Evolutionary conservation across 2,888 invertebrate species (phyloP).

Genomic region (Acleris emargana): DNA sequence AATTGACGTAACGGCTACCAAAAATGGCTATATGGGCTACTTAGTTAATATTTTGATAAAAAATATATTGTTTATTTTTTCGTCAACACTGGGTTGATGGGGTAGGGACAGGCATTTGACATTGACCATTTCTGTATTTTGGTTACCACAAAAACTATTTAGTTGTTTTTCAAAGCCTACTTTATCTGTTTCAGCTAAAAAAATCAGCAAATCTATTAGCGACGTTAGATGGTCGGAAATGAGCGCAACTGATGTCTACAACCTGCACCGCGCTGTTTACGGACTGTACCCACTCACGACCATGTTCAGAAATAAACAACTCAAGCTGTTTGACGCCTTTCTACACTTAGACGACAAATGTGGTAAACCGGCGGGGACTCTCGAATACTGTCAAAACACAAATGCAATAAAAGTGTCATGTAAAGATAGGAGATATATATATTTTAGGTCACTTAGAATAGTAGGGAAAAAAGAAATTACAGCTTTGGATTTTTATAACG

Average conservation of each 20-base stretch:
- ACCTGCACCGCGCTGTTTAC: constrained; percentile 88
- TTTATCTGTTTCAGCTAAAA: constrained; percentile 86
- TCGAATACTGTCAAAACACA: constrained; percentile 83
- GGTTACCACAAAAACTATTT: no score
- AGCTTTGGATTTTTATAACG: constrained; percentile 93
- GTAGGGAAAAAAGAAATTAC: constrained; percentile 88
- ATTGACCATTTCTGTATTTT: no score
- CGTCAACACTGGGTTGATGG: no score
- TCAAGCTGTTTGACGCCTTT: constrained; percentile 86
- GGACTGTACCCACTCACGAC: constrained; percentile 86
- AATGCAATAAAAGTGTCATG: constrained; percentile 87
- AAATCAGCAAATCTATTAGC: constrained; percentile 85
- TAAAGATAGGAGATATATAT: constrained; percentile 85
- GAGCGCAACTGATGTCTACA: constrained; percentile 86
- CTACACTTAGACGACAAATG: constrained; percentile 51
- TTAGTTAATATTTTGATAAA: no score
- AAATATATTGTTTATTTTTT: no score
- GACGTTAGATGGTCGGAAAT: constrained; percentile 87
- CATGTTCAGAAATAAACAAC: constrained; percentile 81
- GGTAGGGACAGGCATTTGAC: no score
- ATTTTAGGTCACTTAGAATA: constrained; percentile 86
- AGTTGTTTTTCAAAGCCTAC: constrained; percentile 1
- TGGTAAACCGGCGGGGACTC: constrained; percentile 77
- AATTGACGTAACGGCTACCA: no score
- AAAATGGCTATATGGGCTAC: no score